Conservation (phyloP, 1,140 invertebrate genomes). For the Leptopilina boulardi region DNA sequence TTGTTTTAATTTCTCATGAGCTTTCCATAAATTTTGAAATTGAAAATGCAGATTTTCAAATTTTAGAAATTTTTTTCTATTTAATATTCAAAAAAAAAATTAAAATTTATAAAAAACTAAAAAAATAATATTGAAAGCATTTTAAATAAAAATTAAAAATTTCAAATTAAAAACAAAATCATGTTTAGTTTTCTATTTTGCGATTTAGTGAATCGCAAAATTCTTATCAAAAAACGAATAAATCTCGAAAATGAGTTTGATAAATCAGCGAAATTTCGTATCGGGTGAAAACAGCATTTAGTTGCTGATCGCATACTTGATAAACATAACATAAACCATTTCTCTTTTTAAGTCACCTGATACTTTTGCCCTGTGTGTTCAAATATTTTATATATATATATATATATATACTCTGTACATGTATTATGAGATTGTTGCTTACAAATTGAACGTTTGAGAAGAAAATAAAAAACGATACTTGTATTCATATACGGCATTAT, state of each 20-base stretch:
- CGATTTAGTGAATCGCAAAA: background rate
- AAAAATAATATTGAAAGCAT: too few relatives aligned
- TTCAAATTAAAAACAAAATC: too few relatives aligned
- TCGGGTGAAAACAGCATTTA: slow-evolving; percentile 9
- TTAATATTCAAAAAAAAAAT: too few relatives aligned
- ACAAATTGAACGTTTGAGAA: slow-evolving; percentile 1
- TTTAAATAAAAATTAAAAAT: too few relatives aligned
- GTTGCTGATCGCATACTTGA: background rate
- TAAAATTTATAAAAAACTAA: too few relatives aligned
- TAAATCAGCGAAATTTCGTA: slow-evolving; percentile 12
- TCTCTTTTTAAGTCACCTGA: slow-evolving; percentile 21
- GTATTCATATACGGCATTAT: background rate
- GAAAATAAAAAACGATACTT: background rate
- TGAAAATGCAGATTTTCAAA: too few relatives aligned
- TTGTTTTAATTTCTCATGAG: background rate
- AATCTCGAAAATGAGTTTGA: slow-evolving; percentile 2
- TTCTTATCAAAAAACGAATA: background rate
- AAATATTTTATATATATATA: background rate
- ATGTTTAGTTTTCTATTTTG: background rate
- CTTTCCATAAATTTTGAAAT: too few relatives aligned
- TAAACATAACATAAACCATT: slow-evolving; percentile 15
- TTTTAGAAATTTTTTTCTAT: too few relatives aligned
- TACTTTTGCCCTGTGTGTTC: slow-evolving; percentile 8
- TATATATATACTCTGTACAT: background rate
- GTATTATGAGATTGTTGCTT: background rate